These are phyloP conservation scores for Lutjanus argentimaculatus DNA, from an alignment of 2,797 vertebrate genomes.

Conservation along the genomic window DNA sequence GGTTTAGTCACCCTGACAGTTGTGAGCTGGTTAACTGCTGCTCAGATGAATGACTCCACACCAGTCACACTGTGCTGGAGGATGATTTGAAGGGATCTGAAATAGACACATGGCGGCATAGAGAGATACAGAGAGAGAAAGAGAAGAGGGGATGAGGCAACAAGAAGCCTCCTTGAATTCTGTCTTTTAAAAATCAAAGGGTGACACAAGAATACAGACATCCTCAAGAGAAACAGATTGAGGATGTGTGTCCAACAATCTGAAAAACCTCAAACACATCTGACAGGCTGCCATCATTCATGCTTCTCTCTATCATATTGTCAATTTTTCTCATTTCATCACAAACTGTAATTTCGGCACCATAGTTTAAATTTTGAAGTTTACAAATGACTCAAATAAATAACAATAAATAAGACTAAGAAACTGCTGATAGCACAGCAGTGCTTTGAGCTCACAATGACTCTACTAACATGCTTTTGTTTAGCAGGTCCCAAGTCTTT, in stretches of 20 bases:
- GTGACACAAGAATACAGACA: slow-evolving; percentile 11
- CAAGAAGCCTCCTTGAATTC: not conserved
- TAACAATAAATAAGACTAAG: too few species aligned
- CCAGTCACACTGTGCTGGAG: slow-evolving; percentile 10
- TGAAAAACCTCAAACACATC: not conserved
- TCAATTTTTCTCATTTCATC: not conserved
- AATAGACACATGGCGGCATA: slow-evolving; percentile 5
- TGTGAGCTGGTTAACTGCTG: slow-evolving; percentile 12
- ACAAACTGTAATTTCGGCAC: not conserved
- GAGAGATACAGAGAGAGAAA: not conserved
- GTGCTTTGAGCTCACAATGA: not conserved
- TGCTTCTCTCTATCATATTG: not conserved
- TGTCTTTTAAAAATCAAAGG: slow-evolving; percentile 1
- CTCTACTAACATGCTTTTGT: not conserved
- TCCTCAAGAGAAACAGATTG: slow-evolving; percentile 1
- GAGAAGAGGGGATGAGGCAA: not conserved
- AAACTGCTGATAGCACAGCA: not conserved
- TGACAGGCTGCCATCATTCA: slow-evolving; percentile 5
- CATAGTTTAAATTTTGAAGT: not conserved
- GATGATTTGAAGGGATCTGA: slow-evolving; percentile 17
- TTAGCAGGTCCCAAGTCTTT: not conserved
- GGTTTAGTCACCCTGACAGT: slow-evolving; percentile 30
- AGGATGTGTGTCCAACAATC: not conserved
- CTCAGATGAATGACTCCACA: slow-evolving; percentile 26
- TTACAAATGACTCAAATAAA: not conserved